phyloP scores from a whole-genome alignment of 2,888 invertebrate genomes.

The Idaea straminata region DNA sequence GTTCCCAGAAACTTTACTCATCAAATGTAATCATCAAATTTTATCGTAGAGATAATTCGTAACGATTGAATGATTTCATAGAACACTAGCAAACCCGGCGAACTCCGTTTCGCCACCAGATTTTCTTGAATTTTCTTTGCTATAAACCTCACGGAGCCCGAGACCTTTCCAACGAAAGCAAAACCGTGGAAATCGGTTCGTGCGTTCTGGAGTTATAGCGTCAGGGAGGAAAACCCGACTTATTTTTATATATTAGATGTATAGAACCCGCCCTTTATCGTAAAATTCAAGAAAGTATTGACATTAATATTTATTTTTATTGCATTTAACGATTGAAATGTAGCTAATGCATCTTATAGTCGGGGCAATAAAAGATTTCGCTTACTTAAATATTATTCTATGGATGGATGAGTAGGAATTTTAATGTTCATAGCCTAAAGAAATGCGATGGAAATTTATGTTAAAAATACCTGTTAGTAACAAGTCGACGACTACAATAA shows the following conservation, averaged over 20 bases:
- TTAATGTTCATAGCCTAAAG: not conserved
- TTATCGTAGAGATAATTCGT: not conserved
- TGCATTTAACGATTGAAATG: constrained; percentile 1
- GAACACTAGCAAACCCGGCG: no score
- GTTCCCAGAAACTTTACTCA: not conserved
- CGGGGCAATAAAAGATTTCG: not conserved
- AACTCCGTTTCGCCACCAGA: no score
- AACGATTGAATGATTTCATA: not conserved
- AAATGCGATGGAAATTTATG: not conserved
- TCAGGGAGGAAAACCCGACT: no score
- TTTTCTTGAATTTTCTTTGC: no score
- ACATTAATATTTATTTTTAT: constrained; percentile 1
- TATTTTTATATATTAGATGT: no score
- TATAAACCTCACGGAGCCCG: no score
- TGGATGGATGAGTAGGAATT: not conserved
- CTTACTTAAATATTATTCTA: not conserved
- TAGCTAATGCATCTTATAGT: not conserved
- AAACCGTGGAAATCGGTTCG: no score
- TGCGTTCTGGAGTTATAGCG: no score
- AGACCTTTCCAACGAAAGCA: no score
- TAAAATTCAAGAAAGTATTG: not conserved
- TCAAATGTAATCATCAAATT: not conserved
- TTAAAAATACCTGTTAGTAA: not conserved
- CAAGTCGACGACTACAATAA: not conserved
- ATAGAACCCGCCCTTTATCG: not conserved